These are phyloP conservation scores for Paradisaea rubra DNA, from an alignment of 2,113 vertebrate genomes.

Conservation along the genomic window DNA sequence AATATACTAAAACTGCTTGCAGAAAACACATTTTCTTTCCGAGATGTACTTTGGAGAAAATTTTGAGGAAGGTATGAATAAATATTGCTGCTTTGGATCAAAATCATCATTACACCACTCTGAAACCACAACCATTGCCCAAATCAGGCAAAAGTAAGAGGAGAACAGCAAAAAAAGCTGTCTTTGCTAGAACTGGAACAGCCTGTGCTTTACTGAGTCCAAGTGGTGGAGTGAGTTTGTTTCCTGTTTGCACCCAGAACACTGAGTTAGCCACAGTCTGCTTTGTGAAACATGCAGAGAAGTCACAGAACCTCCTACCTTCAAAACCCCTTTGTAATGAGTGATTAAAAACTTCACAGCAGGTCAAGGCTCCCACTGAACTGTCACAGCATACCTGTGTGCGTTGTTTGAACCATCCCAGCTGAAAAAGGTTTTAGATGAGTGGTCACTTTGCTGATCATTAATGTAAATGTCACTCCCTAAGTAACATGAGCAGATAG, in stretches of 20 bases:
- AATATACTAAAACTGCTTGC: not conserved
- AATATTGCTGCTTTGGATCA: not conserved
- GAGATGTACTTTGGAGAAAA: not conserved
- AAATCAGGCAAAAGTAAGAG: not conserved
- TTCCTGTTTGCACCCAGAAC: not conserved
- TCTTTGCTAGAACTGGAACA: not conserved
- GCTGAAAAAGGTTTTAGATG: not conserved
- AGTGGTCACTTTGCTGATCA: not conserved
- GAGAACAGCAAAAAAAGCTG: not conserved
- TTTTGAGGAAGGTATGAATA: not conserved
- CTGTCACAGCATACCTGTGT: not conserved
- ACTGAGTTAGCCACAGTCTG: not conserved
- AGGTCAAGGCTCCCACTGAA: not conserved
- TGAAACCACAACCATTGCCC: not conserved
- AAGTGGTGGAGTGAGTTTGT: not conserved
- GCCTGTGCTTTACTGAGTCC: not conserved
- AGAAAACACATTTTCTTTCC: not conserved
- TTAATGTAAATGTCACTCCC: not conserved
- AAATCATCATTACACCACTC: not conserved
- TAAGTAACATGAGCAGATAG: not conserved
- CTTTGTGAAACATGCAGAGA: not conserved
- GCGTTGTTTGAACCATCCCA: fast-evolving
- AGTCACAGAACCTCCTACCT: not conserved
- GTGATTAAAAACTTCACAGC: not conserved
- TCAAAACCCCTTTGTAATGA: not conserved